Conservation (phyloP, 2,113 vertebrate genomes). For the Opisthocomus hoazin region DNA sequence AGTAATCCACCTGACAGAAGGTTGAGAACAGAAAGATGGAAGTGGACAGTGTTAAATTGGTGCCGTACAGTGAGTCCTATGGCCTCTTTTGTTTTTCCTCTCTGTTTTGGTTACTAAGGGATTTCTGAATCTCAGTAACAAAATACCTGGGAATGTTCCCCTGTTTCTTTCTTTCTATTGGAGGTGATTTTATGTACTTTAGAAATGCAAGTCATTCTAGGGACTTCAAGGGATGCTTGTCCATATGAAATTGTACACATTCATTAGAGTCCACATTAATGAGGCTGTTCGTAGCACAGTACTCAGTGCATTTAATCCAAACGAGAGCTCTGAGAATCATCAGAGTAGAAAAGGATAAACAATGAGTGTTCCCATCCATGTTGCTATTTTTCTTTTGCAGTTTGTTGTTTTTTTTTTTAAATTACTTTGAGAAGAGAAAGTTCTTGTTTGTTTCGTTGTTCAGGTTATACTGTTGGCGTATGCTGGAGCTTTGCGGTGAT, state of each 20-base stretch:
- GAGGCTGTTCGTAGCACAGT: accelerated
- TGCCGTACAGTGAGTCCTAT: not conserved
- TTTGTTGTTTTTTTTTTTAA: not conserved
- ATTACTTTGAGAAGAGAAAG: not conserved
- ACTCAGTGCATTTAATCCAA: not conserved
- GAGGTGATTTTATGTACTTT: not conserved
- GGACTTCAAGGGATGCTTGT: not conserved
- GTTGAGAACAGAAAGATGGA: not conserved
- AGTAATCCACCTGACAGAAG: not conserved
- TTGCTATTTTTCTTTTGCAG: not conserved
- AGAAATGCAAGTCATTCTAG: not conserved
- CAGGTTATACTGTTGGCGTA: not conserved
- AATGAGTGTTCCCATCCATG: not conserved
- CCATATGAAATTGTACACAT: not conserved
- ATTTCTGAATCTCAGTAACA: not conserved
- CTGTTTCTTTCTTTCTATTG: not conserved
- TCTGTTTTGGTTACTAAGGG: not conserved
- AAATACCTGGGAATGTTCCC: not conserved
- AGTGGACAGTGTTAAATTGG: not conserved
- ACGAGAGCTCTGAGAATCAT: not conserved
- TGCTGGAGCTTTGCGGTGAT: not conserved
- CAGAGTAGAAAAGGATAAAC: not conserved
- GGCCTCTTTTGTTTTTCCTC: not conserved
- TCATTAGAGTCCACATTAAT: not conserved
- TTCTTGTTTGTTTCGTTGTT: not conserved